phyloP scores from a whole-genome alignment of 2,797 vertebrate species.

The Myotis vivesi region DNA sequence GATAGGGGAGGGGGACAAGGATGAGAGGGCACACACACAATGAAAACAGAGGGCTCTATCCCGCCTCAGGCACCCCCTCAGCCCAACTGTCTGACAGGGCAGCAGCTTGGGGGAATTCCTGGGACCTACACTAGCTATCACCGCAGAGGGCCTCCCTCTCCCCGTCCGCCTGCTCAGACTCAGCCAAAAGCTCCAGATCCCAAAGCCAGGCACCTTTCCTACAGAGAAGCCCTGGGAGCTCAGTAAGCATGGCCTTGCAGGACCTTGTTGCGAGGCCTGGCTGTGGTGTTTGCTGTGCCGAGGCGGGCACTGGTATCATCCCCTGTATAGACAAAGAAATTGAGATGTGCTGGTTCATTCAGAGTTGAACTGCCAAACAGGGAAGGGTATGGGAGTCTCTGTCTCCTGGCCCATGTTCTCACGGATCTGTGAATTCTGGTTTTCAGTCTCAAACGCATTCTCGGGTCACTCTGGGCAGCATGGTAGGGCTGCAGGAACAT shows the following conservation, averaged over 20 bases:
- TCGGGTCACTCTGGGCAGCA: not conserved
- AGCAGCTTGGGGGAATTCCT: not conserved
- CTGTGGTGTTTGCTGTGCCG: too few species aligned
- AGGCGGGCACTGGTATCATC: not conserved
- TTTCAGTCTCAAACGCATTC: not conserved
- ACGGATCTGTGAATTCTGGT: not conserved
- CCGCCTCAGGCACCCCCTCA: not conserved
- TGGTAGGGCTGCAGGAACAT: not conserved
- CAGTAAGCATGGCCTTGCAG: fast-evolving
- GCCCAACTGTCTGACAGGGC: not conserved
- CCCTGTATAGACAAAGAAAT: not conserved
- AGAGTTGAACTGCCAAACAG: not conserved
- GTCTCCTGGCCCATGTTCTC: not conserved
- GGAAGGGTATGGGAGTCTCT: not conserved
- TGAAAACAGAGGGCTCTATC: not conserved
- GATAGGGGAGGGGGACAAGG: fast-evolving
- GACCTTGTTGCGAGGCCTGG: fast-evolving
- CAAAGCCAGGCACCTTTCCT: not conserved
- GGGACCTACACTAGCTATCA: not conserved
- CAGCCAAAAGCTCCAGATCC: not conserved
- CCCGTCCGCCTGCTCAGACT: not conserved
- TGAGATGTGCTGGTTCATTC: too few species aligned
- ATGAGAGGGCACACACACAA: not conserved
- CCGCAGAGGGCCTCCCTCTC: not conserved
- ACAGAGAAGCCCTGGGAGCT: not conserved